A percentile compares a stretch with the other conserved stretches of the same genome.
phyloP scores from a whole-genome alignment of 2,113 vertebrate genomes.

The Gracilinanus agilis region DNA sequence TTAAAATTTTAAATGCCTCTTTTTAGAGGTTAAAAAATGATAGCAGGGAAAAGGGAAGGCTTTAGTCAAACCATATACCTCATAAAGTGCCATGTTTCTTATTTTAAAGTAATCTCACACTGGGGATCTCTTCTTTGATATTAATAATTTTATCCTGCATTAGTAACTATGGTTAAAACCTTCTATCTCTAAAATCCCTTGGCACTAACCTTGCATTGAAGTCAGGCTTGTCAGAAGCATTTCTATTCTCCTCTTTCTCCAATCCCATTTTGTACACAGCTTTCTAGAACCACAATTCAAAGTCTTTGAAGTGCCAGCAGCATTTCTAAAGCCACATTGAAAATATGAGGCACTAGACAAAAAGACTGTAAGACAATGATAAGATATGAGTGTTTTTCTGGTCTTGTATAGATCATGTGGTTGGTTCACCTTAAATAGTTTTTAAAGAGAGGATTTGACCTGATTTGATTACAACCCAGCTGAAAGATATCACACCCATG shows the following conservation, averaged over 20 bases:
- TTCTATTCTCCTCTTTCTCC: neutral
- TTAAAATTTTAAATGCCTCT: neutral
- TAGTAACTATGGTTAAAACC: constrained; percentile 2
- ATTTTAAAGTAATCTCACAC: constrained; percentile 2
- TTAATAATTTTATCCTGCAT: constrained; percentile 33
- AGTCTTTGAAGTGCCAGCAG: constrained; percentile 25
- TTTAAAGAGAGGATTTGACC: constrained; percentile 72
- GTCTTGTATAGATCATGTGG: neutral
- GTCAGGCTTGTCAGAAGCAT: neutral
- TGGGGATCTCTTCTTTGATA: constrained; percentile 13
- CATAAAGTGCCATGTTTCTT: constrained; percentile 29
- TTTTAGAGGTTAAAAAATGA: constrained; percentile 40
- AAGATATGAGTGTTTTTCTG: constrained; percentile 49
- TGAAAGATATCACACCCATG: constrained; percentile 71
- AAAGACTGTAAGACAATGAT: constrained; percentile 52
- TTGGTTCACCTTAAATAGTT: constrained; percentile 50
- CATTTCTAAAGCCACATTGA: constrained; percentile 28
- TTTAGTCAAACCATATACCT: neutral
- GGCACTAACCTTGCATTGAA: constrained; percentile 30
- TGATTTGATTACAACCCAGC: constrained; percentile 72
- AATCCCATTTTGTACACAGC: constrained; percentile 12
- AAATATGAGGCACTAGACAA: neutral
- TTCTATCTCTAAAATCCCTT: constrained; percentile 35
- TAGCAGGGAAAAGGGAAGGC: neutral
- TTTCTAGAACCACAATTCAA: constrained; percentile 7